phyloP scores from a whole-genome alignment of 2,888 invertebrate genomes.

The Corbicula japonica region DNA sequence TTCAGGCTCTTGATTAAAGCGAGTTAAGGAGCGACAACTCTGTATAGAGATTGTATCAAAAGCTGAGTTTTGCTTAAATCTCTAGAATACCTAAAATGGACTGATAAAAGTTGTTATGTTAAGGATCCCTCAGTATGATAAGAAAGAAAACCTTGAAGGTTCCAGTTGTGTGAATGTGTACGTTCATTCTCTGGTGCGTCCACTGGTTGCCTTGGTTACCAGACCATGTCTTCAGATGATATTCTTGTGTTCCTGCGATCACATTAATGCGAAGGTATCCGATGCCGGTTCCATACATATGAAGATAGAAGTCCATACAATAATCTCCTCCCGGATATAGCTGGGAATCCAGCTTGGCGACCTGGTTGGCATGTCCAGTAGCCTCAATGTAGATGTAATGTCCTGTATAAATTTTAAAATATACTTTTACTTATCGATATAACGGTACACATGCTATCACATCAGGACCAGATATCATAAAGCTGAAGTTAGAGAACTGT shows the following conservation, averaged over 20 bases:
- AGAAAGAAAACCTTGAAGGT: slow-evolving; percentile 63
- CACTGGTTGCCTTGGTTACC: slow-evolving; percentile 72
- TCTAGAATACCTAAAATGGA: no score
- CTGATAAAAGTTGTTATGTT: no score
- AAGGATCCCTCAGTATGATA: no score
- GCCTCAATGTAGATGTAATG: slow-evolving; percentile 79
- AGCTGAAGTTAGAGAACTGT: no score
- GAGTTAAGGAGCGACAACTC: no score
- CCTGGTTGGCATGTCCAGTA: slow-evolving; percentile 64
- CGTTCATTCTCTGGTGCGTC: slow-evolving; percentile 60
- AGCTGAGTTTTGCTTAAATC: no score
- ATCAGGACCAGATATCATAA: no score
- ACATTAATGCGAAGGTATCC: slow-evolving; percentile 69
- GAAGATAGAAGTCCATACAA: slow-evolving; percentile 77
- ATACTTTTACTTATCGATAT: not conserved
- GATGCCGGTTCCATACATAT: slow-evolving; percentile 77
- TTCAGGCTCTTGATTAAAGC: no score
- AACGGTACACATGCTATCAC: no score
- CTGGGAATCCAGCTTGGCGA: slow-evolving; percentile 68
- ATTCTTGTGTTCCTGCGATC: slow-evolving; percentile 42
- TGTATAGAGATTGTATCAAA: no score
- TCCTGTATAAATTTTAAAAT: slow-evolving; percentile 59
- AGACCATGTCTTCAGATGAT: slow-evolving; percentile 51
- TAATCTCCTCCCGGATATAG: slow-evolving; percentile 70
- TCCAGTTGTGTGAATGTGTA: slow-evolving; percentile 57